phyloP scores from a whole-genome alignment of 1,140 invertebrate genomes.

The Drosophila ananassae region DNA sequence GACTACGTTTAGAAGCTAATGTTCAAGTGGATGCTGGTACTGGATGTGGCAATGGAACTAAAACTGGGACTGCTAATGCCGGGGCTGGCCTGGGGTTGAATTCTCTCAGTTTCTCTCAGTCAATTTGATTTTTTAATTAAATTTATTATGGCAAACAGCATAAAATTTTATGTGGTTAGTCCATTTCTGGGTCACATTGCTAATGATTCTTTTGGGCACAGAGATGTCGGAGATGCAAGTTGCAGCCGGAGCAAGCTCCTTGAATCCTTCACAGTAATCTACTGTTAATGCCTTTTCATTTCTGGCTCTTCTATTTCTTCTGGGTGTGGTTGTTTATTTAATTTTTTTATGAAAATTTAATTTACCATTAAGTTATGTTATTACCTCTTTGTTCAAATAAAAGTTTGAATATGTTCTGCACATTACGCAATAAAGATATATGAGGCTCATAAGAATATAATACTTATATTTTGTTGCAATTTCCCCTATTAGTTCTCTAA shows the following conservation, averaged over 20 bases:
- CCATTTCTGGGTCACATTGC: constrained; percentile 71
- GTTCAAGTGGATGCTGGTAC: constrained; percentile 41
- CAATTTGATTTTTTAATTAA: constrained; percentile 69
- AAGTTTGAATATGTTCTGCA: constrained; percentile 17
- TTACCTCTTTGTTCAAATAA: constrained; percentile 28
- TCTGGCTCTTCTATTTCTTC: constrained; percentile 7
- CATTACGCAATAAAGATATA: background rate
- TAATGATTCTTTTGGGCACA: constrained; percentile 57
- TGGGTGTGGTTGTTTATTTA: constrained; percentile 51
- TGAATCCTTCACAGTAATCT: constrained; percentile 50
- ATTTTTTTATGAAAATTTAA: constrained; percentile 63
- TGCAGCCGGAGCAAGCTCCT: constrained; percentile 34
- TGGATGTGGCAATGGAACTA: background rate
- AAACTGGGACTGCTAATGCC: constrained; percentile 1
- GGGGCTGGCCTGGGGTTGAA: background rate
- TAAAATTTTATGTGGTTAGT: constrained; percentile 73
- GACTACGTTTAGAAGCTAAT: constrained; percentile 34
- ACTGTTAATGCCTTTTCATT: constrained; percentile 64
- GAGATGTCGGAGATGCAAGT: constrained; percentile 15
- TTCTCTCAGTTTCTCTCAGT: constrained; percentile 26
- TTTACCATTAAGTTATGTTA: constrained; percentile 38
- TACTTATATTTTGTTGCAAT: background rate
- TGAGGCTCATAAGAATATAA: background rate
- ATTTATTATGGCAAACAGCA: constrained; percentile 74
- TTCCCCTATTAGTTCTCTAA: background rate